Base-by-base conservation (phyloP, 2,888 invertebrate species). In the Matsumyia berberina region DNA sequence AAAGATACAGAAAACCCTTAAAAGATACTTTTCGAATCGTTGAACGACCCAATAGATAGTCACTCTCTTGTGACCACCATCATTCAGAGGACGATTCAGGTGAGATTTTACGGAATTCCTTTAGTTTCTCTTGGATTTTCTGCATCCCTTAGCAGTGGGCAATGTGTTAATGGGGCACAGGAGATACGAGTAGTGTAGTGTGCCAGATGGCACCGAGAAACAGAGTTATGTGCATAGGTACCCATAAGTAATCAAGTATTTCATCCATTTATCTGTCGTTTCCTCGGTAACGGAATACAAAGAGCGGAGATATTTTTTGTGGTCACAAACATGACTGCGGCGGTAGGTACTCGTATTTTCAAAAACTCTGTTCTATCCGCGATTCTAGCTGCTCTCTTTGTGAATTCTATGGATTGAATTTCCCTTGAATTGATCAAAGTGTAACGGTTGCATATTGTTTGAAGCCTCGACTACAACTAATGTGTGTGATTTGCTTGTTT, bases 111-210 rank as follows among this genome's bases (percentile, higher is more conserved):
- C n/a, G n/a, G 35, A 39, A 60, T 62, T 44, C 53, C 39, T 44
- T 24, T 15, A 19, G 49, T 44, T 44, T 46, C 12, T 31, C 29
- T 29, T 19, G n/a, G 37, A 67, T 70, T 64, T 67, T 62, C 79
- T 37, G 69, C 73, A 79, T 83, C 83, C 83, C 73, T 79, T 69
- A 69, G 67, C 55, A 64, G 24, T 64, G 79, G n/a, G 55, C 69
- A 79, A 37, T 83, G 79, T 83, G 79, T 79, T 79, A 83, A 79
- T 73, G 33, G 83, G 79, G 57, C 76, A 81, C 69, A 29, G 7
- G 73, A 24, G 24, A 24, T 24, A 24, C 4, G 24, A 53, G 42
- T 58, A 62, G 15, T 67, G 42, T 58, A 62, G 15, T 67, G 39
- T 49, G 78, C 72, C 78, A 73, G 19, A 42, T 57, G 72, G 57